phyloP scores from a whole-genome alignment of 2,888 invertebrate species.

The Helicoverpa assulta region DNA sequence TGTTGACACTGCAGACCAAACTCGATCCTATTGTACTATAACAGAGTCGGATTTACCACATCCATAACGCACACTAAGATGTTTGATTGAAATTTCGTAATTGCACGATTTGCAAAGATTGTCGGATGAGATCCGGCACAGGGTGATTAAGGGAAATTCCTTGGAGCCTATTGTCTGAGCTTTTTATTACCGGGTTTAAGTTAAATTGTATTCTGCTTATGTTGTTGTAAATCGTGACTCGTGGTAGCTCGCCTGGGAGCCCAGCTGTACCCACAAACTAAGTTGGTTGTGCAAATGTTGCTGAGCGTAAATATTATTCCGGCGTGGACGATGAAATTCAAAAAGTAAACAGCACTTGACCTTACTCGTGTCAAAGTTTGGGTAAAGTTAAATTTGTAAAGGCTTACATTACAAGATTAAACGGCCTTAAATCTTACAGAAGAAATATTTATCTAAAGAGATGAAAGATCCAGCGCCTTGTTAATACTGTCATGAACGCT shows the following conservation, averaged over 20 bases:
- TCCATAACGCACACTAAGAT: conserved; percentile 18
- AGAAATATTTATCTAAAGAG: conserved; percentile 53
- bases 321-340: conserved; percentile 38
- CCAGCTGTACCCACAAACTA: conserved; percentile 35
- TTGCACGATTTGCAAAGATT: conserved; percentile 68
- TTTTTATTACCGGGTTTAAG: conserved; percentile 48
- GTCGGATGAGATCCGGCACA: conserved; percentile 36
- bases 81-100: conserved; percentile 64
- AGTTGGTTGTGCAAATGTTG: conserved; percentile 35
- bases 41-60: conserved; percentile 47
- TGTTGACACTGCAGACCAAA: conserved; percentile 23
- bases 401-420: conserved; percentile 61
- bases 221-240: conserved; percentile 35
- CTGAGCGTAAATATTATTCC: conserved; percentile 45
- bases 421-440: conserved; percentile 47
- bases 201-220: conserved; percentile 44
- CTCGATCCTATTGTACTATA: conserved; percentile 24
- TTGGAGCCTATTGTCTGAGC: conserved; percentile 51
- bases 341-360: conserved; percentile 57
- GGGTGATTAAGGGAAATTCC: conserved; percentile 47
- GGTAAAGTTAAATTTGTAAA: conserved; percentile 56
- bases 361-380: conserved; percentile 56
- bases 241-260: conserved; percentile 30
- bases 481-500: conserved; percentile 42
- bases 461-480: conserved; percentile 43